Conservation (phyloP, 2,888 invertebrate species). For the Pyrrhosoma nymphula region DNA sequence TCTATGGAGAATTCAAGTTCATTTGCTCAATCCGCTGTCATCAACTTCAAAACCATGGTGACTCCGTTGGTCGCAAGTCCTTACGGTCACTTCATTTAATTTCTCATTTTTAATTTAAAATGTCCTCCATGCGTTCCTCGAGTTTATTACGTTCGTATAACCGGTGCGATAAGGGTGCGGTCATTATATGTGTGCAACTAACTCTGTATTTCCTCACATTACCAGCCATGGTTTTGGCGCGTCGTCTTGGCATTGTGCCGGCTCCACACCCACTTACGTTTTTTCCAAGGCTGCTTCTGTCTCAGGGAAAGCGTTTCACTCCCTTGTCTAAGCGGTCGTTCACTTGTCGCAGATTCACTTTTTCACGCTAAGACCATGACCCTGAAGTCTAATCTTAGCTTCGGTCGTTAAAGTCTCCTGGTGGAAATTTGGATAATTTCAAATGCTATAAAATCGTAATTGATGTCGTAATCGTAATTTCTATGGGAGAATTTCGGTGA, state of each 20-base stretch:
- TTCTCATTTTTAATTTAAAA: too few species aligned
- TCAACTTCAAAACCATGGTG: not conserved
- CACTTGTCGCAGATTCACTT: constrained; percentile 19
- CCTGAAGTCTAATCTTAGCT: not conserved
- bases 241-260: constrained; percentile 51
- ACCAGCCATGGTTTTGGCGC: constrained; percentile 7
- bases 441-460: too few species aligned
- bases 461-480: too few species aligned
- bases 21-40: not conserved
- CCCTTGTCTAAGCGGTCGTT: constrained; percentile 13
- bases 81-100: not conserved
- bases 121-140: too few species aligned
- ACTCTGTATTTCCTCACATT: constrained; percentile 37
- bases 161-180: constrained; percentile 41
- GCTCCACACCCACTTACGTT: constrained; percentile 53
- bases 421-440: not conserved
- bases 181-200: not conserved
- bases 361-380: constrained; percentile 28
- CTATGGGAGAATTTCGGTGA: too few species aligned
- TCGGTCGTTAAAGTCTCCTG: constrained; percentile 37
- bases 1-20: not conserved
- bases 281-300: constrained; percentile 54
- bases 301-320: constrained; percentile 15
- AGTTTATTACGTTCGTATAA: not conserved
- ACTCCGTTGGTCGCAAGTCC: not conserved